Evolutionary conservation across 2,797 vertebrate species (phyloP), one percentile per base, ranked within the genome.

Genomic region (Lerista edwardsae): DNA sequence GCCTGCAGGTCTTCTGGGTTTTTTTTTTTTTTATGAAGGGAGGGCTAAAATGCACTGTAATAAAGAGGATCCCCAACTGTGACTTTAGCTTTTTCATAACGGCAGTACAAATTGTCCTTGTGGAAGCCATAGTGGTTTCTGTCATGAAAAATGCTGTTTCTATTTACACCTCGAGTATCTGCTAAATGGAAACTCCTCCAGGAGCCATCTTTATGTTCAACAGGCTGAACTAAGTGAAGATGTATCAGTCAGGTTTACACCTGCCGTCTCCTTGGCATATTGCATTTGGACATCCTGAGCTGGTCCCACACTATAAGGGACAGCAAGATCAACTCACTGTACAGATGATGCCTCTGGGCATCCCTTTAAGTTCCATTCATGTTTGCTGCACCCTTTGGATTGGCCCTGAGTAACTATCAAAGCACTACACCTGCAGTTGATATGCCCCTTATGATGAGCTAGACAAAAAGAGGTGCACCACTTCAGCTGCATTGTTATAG

Each of bases 1-100:
- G 84, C 84, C 78, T 90, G 79, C 89, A 87, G 91, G 80, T 91
- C 61, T 47, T 86, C 84, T 85, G 73, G 7, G 86, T 91, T 89
- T 86, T 83, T 79, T 91, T 87, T 91, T 89, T 86, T 83, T 79
- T 91, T 81, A 75, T 93, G 89, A 90, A 87, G 93, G 93, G 91
- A 90, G 81, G 57, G 69, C 90, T 80, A 87, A 5, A 93, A 91
- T 92, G 85, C 90, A 89, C 90, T 91, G 83, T 91, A 92, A 93
- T 91, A 90, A 91, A 90, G 83, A 89, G 78, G 75, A 87, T 79
- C 80, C 86, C 85, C 92, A 92, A 88, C 91, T 91, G 91, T 3
- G 19, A 71, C 77, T 80, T 88, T 88, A 87, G 79, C 90, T 87
- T 80, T 86, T 91, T 90, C 62, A 87, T 93, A 91, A 41, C 83